Evolutionary conservation across 2,113 vertebrate species (phyloP).

Genomic region (Cynopterus brachyotis): DNA sequence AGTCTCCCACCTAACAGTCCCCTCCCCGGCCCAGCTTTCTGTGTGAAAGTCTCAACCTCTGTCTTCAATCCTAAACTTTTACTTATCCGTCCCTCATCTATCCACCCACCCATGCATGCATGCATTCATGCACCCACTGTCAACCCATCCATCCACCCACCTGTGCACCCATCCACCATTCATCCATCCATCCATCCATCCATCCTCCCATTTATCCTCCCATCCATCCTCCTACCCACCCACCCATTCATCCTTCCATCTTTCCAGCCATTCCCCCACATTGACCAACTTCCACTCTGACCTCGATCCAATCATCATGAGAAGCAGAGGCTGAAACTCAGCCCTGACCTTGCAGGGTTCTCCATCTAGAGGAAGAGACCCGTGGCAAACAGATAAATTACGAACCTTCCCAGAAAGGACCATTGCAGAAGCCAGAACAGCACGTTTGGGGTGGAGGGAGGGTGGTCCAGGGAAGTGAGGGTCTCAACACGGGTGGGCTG

Average conservation of each 20-base stretch:
- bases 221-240: too few relatives aligned
- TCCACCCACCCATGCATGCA: neutral
- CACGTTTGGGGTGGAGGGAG: neutral
- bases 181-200: neutral
- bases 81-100: neutral
- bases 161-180: neutral
- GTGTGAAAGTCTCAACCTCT: neutral
- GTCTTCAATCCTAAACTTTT: neutral
- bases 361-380: neutral
- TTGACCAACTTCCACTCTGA: neutral
- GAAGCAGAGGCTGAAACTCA: neutral
- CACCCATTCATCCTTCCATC: neutral
- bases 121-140: too few relatives aligned
- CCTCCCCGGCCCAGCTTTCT: neutral
- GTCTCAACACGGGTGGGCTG: neutral
- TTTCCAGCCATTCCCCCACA: neutral
- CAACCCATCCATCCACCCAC: fast-evolving
- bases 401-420: neutral
- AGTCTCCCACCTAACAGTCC: neutral
- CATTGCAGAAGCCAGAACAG: neutral
- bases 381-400: neutral
- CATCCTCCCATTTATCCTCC: too few relatives aligned
- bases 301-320: neutral
- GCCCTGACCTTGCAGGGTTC: too few relatives aligned
- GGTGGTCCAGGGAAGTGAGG: neutral